These are phyloP conservation scores for Crotalus helleri DNA, from an alignment of 2,113 vertebrate species.

Conservation along the genomic window DNA sequence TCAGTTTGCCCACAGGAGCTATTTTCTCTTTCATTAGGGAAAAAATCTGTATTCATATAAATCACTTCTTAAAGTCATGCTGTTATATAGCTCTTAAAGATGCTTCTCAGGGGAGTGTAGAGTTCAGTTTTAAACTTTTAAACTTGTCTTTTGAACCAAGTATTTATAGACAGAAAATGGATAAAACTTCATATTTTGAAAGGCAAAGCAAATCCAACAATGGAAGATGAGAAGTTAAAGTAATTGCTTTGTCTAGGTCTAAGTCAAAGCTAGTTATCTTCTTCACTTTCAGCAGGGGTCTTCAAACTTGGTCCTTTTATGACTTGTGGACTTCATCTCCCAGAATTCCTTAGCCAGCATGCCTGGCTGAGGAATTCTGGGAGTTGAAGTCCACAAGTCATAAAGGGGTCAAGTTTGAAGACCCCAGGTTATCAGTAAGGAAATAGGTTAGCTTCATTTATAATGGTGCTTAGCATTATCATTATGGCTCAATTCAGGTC, in stretches of 20 bases:
- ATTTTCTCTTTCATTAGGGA: constrained; percentile 8
- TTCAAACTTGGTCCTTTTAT: no score
- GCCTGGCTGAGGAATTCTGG: no score
- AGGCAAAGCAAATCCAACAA: neutral
- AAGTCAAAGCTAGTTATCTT: neutral
- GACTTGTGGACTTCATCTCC: no score
- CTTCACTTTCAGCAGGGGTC: neutral
- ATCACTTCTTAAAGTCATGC: neutral
- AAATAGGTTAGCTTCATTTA: neutral
- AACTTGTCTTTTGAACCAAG: neutral
- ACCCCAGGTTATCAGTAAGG: no score
- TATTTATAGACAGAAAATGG: neutral
- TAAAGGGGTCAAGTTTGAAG: no score
- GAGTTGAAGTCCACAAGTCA: no score
- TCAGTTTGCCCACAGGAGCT: constrained; percentile 11
- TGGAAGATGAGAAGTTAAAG: neutral
- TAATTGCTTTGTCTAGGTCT: neutral
- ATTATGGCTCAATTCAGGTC: neutral
- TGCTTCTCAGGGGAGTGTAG: neutral
- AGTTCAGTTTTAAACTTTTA: constrained; percentile 1
- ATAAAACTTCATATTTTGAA: neutral
- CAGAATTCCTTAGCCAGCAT: no score
- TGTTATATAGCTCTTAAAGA: neutral
- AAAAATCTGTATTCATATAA: constrained; percentile 1
- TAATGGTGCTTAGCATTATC: neutral